A percentile compares a stretch with the other conserved stretches of the same genome.
Evolutionary conservation across 23 tunicate genomes (phyloP).

Genomic region (Corella eumyota): DNA sequence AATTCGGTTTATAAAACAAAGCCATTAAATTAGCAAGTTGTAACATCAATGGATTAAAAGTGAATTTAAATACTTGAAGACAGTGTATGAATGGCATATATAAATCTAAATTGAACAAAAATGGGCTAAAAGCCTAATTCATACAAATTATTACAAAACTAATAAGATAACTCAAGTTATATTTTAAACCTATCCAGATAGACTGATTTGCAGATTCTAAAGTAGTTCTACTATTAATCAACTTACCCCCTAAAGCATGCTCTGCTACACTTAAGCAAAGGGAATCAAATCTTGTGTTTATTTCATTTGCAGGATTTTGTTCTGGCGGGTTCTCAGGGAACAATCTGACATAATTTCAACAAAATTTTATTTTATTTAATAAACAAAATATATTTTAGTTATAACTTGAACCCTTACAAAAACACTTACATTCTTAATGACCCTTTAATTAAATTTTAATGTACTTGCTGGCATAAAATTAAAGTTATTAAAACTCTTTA

Average conservation of each 20-base stretch:
- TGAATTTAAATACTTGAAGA: constrained; percentile 1
- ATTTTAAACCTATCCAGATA: too few species aligned
- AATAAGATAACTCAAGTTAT: too few species aligned
- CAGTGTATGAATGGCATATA: too few species aligned
- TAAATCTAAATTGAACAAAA: too few species aligned
- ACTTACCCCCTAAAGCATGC: constrained; percentile 67
- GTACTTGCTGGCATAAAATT: neutral
- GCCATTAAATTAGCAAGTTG: too few species aligned
- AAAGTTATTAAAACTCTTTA: constrained; percentile 2
- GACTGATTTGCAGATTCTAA: too few species aligned
- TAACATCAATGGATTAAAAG: too few species aligned
- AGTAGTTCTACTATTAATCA: too few species aligned
- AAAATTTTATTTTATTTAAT: neutral
- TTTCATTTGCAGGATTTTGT: constrained; percentile 28
- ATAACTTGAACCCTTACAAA: neutral
- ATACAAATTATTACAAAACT: too few species aligned
- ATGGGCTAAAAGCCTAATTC: too few species aligned
- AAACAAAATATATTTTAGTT: neutral
- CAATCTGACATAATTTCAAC: constrained; percentile 10
- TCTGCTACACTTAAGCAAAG: constrained; percentile 80
- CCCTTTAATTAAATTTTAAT: neutral
- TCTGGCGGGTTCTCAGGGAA: constrained; percentile 15
- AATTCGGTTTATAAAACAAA: too few species aligned
- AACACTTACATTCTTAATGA: neutral
- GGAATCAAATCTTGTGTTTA: constrained; percentile 54